These are phyloP conservation scores for Grallaria varia DNA, from an alignment of 2,113 vertebrate genomes.

Conservation along the genomic window DNA sequence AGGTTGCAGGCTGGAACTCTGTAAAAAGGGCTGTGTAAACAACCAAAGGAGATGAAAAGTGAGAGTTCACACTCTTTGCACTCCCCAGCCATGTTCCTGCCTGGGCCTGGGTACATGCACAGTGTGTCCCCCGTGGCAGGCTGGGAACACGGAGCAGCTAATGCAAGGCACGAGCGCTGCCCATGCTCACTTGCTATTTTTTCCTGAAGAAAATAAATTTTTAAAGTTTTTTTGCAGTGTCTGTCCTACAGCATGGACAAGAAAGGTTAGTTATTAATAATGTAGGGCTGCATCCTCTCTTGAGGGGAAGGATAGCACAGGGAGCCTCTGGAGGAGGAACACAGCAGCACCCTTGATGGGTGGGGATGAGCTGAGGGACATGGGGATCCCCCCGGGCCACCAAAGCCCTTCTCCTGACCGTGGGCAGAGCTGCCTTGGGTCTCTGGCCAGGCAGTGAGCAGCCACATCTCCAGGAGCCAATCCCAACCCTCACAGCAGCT, in stretches of 20 bases:
- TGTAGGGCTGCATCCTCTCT: not conserved
- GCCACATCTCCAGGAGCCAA: not conserved
- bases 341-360: not conserved
- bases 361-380: not conserved
- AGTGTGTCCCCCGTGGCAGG: accelerated
- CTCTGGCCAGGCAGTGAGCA: not conserved
- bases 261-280: constrained; percentile 49
- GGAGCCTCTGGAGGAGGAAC: not conserved
- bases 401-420: not conserved
- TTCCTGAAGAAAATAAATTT: constrained; percentile 15
- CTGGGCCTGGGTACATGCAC: accelerated
- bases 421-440: not conserved
- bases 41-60: not conserved
- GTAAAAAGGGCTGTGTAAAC: not conserved
- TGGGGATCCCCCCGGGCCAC: not conserved
- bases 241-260: not conserved
- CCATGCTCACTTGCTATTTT: not conserved
- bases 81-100: accelerated
- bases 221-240: constrained; percentile 1
- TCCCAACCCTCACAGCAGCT: not conserved
- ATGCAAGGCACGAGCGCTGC: not conserved
- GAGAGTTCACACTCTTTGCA: no score
- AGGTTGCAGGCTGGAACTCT: not conserved
- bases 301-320: not conserved
- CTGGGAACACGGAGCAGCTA: not conserved